Base-by-base conservation (phyloP, 2,797 vertebrate species). In the Hypotaenidia okinawae region DNA sequence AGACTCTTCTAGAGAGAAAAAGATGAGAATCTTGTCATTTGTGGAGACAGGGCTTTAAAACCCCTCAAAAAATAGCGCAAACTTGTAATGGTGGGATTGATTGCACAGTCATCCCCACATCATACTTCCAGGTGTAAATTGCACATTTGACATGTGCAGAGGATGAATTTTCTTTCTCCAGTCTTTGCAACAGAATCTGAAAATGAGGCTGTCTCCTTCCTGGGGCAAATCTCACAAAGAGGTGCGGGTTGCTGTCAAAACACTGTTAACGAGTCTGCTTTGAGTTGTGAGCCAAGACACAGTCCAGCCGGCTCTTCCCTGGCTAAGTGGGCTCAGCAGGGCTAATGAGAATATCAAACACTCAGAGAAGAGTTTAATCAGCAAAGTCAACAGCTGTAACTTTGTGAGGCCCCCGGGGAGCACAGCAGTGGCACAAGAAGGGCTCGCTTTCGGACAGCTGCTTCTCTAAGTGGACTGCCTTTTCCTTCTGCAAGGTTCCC, bases 51-150 rank as follows among this genome's bases (percentile, higher is more conserved):
- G 33, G 24, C 27, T 52, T 67, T 10, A 54, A 84, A 88, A 7
- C 12, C 16, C 9, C 14, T 21, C 37, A 17, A 18, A 74, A 73
- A 79, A 54, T 7, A 18, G 30, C 27, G n/a, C 22, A 59, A 32
- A 52, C 9, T 0, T 24, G 58, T 73, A 68, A 49, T 41, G 1
- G 22, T 15, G 16, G 47, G n/a, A 30, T 13, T 0, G 1, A 5
- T 79, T 17, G 12, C 41, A 18, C 39, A 52, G 16, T 61, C 41
- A 27, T 4, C 23, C 10, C 13, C 58, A 52, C 47, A 59, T 18
- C 41, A 6, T 41, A 9, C 13, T 73, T 45, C 24, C 23, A 62
- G 6, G 23, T 77, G 45, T 39, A 49, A n/a, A 15, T 47, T 58
- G 24, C 23, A 28, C 15, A 9, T 35, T 13, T 41, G 39, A 25